A percentile compares a stretch with the other conserved stretches of the same genome.
These are phyloP conservation scores for Amphipoea oculea DNA, from an alignment of 2,888 invertebrate genomes.

Conservation along the genomic window DNA sequence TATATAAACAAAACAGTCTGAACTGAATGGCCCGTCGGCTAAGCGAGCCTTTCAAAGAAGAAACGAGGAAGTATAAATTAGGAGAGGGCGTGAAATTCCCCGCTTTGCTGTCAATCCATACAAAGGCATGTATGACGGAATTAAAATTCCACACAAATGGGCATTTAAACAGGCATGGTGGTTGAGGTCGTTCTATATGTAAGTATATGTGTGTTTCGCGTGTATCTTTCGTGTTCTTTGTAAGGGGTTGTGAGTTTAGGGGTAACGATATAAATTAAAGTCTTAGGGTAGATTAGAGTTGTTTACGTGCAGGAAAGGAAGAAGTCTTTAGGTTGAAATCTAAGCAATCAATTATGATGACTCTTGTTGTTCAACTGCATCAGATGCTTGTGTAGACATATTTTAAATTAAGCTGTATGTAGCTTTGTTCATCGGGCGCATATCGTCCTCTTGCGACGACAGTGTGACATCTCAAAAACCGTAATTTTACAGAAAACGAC, in stretches of 20 bases:
- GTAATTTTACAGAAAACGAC: too few relatives aligned
- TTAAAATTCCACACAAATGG: conserved; percentile 80
- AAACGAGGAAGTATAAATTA: conserved; percentile 86
- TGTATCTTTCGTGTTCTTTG: conserved; percentile 27
- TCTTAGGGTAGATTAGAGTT: conserved; percentile 53
- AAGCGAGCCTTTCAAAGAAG: conserved; percentile 63
- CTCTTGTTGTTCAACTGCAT: conserved; percentile 3
- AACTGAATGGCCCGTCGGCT: conserved; percentile 56
- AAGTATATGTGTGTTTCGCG: conserved; percentile 17
- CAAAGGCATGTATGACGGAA: conserved; percentile 79
- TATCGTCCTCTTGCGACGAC: too few relatives aligned
- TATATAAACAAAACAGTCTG: conserved; percentile 61
- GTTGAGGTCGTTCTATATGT: conserved; percentile 10
- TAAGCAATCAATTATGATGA: conserved; percentile 5
- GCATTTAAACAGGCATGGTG: conserved; percentile 50
- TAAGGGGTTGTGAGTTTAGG: conserved; percentile 26
- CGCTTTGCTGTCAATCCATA: conserved; percentile 77
- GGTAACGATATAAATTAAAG: conserved; percentile 53
- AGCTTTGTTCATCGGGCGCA: too few relatives aligned
- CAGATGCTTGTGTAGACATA: neutral
- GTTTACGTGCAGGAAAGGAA: conserved; percentile 33
- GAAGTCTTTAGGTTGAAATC: conserved; percentile 40
- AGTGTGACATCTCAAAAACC: too few relatives aligned
- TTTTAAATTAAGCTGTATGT: conserved; percentile 5
- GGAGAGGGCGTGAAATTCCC: conserved; percentile 85